These are phyloP conservation scores for Drosophila paucipuncta DNA, from an alignment of 2,888 invertebrate genomes.

Conservation along the genomic window DNA sequence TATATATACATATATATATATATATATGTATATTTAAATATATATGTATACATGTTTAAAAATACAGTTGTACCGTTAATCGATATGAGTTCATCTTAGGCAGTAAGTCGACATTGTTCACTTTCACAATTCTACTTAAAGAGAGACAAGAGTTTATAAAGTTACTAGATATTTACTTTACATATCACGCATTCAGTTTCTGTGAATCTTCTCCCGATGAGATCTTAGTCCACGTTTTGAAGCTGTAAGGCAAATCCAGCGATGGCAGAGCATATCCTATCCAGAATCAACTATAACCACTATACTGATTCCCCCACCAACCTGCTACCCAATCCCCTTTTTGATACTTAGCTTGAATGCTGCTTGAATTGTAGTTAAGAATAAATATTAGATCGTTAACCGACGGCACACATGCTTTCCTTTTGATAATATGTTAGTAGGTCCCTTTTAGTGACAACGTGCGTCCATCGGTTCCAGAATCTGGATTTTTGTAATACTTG, in stretches of 20 bases:
- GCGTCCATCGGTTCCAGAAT: constrained; percentile 23
- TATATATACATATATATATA: not conserved
- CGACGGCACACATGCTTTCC: constrained; percentile 26
- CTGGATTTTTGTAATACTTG: constrained; percentile 5
- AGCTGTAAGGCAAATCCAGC: constrained; percentile 51
- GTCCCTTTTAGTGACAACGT: constrained; percentile 17
- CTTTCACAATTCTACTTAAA: constrained; percentile 20
- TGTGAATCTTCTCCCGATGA: constrained; percentile 9
- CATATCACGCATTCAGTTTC: constrained; percentile 55
- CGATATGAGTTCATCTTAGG: constrained; percentile 39
- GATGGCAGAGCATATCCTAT: constrained; percentile 64
- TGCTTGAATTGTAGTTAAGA: constrained; percentile 27
- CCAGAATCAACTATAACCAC: constrained; percentile 24
- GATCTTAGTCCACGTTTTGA: constrained; percentile 18
- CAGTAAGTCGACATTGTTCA: constrained; percentile 9
- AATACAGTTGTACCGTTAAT: constrained; percentile 28
- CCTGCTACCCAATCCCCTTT: constrained; percentile 10
- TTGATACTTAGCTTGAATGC: constrained; percentile 36
- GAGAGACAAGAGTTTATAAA: constrained; percentile 17
- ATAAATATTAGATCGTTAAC: constrained; percentile 13
- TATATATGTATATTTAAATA: not conserved
- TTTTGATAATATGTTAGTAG: constrained; percentile 9
- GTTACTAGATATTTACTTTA: constrained; percentile 35
- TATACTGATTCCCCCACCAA: not conserved
- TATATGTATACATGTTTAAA: not conserved